phyloP scores from a whole-genome alignment of 2,113 vertebrate species.

The Dicerorhinus sumatrensis region DNA sequence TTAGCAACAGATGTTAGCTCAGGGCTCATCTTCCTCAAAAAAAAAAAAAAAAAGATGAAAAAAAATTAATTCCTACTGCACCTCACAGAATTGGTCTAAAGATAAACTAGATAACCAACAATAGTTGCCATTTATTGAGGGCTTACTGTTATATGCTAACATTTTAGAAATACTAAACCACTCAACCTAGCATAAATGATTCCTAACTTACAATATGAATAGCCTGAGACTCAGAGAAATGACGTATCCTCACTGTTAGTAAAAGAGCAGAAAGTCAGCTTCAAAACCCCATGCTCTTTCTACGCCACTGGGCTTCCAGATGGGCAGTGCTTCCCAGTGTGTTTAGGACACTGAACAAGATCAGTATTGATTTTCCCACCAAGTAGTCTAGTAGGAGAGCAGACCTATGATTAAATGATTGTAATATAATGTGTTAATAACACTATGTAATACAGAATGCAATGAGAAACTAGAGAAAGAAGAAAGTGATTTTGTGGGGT shows the following conservation, averaged over 20 bases:
- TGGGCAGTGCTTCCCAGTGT: background rate
- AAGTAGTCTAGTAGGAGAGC: background rate
- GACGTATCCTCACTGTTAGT: background rate
- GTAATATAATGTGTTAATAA: background rate
- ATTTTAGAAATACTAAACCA: constrained; percentile 23
- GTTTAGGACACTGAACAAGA: background rate
- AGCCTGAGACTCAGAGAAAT: background rate
- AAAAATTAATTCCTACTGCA: background rate
- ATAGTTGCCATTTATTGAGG: background rate
- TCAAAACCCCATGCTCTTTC: background rate
- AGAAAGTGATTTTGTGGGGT: background rate
- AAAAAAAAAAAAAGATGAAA: background rate
- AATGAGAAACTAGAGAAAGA: background rate
- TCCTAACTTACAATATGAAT: background rate
- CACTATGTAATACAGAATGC: background rate
- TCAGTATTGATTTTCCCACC: background rate
- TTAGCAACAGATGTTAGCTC: no score
- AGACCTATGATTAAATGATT: background rate
- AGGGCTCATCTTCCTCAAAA: no score
- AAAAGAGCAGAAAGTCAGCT: background rate
- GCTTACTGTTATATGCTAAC: background rate
- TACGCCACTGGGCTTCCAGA: background rate
- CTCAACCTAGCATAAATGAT: background rate
- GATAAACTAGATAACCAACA: background rate
- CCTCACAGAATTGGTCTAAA: background rate